Evolutionary conservation across 1,140 invertebrate species (phyloP), one percentile per base, ranked within the genome.

Genomic region (Trachelipus rathkii): DNA sequence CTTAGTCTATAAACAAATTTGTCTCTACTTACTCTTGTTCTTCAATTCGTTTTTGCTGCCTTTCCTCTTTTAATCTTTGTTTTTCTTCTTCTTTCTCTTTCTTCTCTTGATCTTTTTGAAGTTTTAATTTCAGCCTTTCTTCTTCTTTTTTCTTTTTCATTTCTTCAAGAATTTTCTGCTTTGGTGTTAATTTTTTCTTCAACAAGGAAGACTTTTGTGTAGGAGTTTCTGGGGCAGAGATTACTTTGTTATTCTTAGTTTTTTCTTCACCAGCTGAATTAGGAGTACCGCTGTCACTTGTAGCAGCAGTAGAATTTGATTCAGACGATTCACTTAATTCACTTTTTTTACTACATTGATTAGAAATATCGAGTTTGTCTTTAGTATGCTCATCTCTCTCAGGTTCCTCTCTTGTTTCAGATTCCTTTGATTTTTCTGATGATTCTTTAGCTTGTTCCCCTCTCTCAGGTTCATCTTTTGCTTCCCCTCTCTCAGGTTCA

Each of bases 11-110:
- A 33, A 33, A 33, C 33, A 33, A 33, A n/a, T n/a, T n/a, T 33
- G 6, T 33, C 33, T 15, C 11, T 60, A 60, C 50, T 60, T 15
- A 60, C 50, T 60, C 50, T 60, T 60, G 50, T 8, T 60, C 50
- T 60, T 60, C 50, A 13, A 60, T 15, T 60, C 19, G 2, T 8
- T 60, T 60, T 19, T 8, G 11, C 8, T 60, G 50, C 50, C 19
- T 60, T 60, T 60, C 50, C 8, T 60, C 50, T 60, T 60, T 60
- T 60, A 60, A 60, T 60, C 19, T 60, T 60, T 60, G 50, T 60
- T 60, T 60, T 19, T 60, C 50, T 19, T 3, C 2, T 19, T 60
- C 50, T 60, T 60, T 60, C 19, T 60, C 50, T 60, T 60, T 60
- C 8, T 60, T 60, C 8, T 60, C 11, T 19, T 19, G 11, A 4